Base-by-base conservation (phyloP, 1,140 invertebrate species). In the Dendrolimus punctatus region DNA sequence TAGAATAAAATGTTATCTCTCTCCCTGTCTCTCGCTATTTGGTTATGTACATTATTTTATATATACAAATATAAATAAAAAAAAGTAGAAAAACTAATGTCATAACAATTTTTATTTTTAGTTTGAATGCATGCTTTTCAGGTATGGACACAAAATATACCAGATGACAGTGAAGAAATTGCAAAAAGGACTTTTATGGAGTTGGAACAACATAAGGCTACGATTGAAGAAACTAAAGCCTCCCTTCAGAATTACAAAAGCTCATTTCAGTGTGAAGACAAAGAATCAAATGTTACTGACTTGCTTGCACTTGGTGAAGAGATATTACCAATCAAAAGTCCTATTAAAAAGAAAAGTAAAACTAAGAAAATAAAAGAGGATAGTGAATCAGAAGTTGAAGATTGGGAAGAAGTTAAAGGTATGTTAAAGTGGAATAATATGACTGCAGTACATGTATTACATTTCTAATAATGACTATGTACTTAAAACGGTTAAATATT, bases 401-500 rank as follows among this genome's bases (percentile, higher is more conserved):
- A 91, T 65, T 91, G 90, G 85, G 89, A 91, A 73, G 91, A 92
- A 87, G 90, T 92, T 57, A 87, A 89, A 85, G 85, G 88, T 87
- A 82, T 76, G 49, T 71, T 23, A 46, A 46, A 23, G 23, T 23
- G 23, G 3, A 23, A 23, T 23, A 23, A 23, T 23, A 23, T n/a
- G n/a, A n/a, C n/a, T n/a, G n/a, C n/a, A n/a, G n/a, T n/a, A n/a
- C n/a, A n/a, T 58, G 45, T 52, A 9, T 44, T 42, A 23, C 23
- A 23, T 23, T 23, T 23, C 23, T 23, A 23, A 23, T 23, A 23
- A 23, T 23, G 23, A 23, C 1, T 23, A 23, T 23, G 23, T 23
- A 23, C 23, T 23, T 23, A 23, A 23, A 1, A 23, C 23, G 3
- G 23, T 23, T 23, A 23, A 23, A 23, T 23, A 23, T 1, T 23